Evolutionary conservation across 2,888 invertebrate species (phyloP), one percentile per base, ranked within the genome.

Genomic region (Tuberolachnus salignus): DNA sequence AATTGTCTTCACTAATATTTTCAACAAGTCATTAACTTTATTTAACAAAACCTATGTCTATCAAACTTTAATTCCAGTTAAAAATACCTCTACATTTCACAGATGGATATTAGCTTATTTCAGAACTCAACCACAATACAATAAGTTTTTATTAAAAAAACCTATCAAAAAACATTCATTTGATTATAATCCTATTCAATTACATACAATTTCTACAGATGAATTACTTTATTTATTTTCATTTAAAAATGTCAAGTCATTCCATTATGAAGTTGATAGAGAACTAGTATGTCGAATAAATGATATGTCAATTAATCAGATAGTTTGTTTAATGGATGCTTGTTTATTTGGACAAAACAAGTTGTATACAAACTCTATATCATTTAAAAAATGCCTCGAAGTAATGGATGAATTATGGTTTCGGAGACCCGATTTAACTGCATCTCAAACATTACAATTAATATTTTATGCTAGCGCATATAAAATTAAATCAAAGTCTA

Each of bases 371-470:
- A 61, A 51, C 1, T 59, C 78, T 55, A 69, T 11, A 42, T 46
- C 78, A 1, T 69, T 78, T 42, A 61, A 46, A 46, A 78, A 69
- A 69, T 78, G 67, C 3, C 23, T 78, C 9, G 49, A 51, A 69
- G 10, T 67, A 42, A 69, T 78, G 59, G 49, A 78, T 61, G 78
- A 78, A n/a, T 49, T 46, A 42, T 78, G 78, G 78, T 78, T 78
- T 69, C 55, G 78, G 51, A 78, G 49, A 34, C 78, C 78, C 34
- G 78, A 69, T 9, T 78, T 78, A 49, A 69, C 66, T 67, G 46
- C 34, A 59, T 57, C 19, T n/a, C 78, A 78, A 51, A 78, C 78
- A 13, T 16, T 78, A 59, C 78, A 78, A 16, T 69, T 78, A 51
- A 69, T 78, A 8, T 69, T 69, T 51, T 78, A 78, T 69, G 51